Percentiles rank a stretch among this genome's conserved stretches.
phyloP scores from a whole-genome alignment of 2,888 invertebrate genomes.

The Poecilobothrus nobilitatus region DNA sequence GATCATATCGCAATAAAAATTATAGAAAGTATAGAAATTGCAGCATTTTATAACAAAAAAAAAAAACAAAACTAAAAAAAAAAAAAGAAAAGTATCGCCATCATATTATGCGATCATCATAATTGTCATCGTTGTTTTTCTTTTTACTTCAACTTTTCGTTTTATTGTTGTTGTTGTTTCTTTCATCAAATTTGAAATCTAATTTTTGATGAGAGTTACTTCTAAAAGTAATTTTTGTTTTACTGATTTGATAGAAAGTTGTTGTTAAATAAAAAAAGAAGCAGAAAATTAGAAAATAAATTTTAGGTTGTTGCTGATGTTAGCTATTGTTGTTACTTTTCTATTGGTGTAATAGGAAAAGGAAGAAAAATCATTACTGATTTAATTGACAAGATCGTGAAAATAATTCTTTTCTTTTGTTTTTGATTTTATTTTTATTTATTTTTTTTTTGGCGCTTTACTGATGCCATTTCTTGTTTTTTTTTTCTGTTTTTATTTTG shows the following conservation, averaged over 20 bases:
- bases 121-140: neutral
- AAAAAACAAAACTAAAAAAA: no score
- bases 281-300: no score
- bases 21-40: no score
- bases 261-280: neutral
- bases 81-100: neutral
- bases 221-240: no score
- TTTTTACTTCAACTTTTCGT: no score
- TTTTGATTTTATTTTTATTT: neutral
- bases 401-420: neutral
- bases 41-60: no score
- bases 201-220: no score
- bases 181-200: no score
- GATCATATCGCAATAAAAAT: neutral
- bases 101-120: neutral
- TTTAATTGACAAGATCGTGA: slow-evolving; percentile 6
- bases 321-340: no score
- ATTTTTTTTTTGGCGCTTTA: no score
- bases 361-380: neutral
- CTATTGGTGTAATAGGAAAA: neutral
- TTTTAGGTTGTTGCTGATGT: no score
- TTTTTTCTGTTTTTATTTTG: neutral
- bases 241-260: neutral
- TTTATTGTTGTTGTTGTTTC: neutral
- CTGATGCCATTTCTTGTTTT: no score